These are phyloP conservation scores for Acanthis flammea DNA, from an alignment of 2,797 vertebrate genomes.

Conservation along the genomic window DNA sequence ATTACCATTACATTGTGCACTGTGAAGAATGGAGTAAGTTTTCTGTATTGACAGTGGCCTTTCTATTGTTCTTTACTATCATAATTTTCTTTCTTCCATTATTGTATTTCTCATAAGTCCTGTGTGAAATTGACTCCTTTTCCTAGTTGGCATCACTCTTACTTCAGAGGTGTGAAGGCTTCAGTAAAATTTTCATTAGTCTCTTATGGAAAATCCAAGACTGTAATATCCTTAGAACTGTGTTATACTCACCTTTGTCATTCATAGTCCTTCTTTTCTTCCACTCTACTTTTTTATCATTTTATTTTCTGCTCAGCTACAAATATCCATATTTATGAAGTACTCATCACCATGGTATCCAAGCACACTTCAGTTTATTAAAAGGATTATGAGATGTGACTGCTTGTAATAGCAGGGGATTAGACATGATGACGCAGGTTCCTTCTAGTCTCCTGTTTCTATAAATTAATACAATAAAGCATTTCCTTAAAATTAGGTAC, in stretches of 20 bases:
- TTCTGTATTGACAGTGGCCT: not conserved
- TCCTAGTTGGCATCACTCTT: not conserved
- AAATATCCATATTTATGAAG: conserved; percentile 25
- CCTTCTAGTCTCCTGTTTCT: not conserved
- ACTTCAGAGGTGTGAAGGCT: not conserved
- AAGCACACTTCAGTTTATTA: conserved; percentile 34
- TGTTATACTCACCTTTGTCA: not conserved
- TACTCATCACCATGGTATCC: conserved; percentile 23
- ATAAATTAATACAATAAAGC: not conserved
- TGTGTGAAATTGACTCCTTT: not conserved
- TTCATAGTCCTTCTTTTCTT: not conserved
- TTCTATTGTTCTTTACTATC: not conserved
- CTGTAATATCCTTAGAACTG: not conserved
- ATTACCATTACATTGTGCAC: not conserved
- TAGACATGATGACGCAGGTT: not conserved
- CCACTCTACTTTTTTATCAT: not conserved
- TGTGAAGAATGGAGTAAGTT: not conserved
- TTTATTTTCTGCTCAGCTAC: not conserved
- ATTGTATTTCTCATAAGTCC: not conserved
- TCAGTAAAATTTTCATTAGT: not conserved
- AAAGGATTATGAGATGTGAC: not conserved
- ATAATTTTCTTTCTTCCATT: not conserved
- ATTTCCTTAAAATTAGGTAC: not conserved
- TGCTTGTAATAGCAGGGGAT: not conserved
- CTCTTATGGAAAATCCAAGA: not conserved